Evolutionary conservation across 2,113 vertebrate species (phyloP).

Genomic region (Silurus meridionalis): DNA sequence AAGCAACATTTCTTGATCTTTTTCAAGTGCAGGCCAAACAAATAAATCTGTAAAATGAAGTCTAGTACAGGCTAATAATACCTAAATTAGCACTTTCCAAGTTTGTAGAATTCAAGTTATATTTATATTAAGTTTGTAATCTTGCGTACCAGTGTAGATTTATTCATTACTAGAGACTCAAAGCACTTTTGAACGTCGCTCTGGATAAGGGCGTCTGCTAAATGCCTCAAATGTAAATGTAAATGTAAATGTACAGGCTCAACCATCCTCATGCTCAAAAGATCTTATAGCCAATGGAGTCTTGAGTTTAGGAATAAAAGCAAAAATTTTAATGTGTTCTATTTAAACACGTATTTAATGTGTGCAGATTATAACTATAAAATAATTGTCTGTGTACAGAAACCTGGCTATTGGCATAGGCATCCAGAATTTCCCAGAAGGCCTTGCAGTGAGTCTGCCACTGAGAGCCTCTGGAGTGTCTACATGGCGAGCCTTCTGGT

Average conservation of each 20-base stretch:
- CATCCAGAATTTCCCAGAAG: conserved; percentile 98
- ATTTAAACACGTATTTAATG: neutral
- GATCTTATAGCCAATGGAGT: neutral
- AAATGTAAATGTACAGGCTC: no score
- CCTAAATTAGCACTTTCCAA: no score
- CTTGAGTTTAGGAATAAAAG: neutral
- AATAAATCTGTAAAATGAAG: neutral
- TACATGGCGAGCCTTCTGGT: conserved; percentile 91
- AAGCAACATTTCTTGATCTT: conserved; percentile 37
- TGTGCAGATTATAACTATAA: neutral
- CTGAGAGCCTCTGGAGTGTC: conserved; percentile 85
- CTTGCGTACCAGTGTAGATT: no score
- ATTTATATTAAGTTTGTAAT: no score
- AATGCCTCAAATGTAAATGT: no score
- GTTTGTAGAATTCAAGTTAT: no score
- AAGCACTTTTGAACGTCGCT: no score
- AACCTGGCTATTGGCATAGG: conserved; percentile 94
- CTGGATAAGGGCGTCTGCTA: no score
- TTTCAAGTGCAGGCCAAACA: conserved; percentile 3
- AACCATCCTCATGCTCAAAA: conserved; percentile 27
- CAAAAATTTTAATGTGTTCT: neutral
- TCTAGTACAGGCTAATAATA: neutral
- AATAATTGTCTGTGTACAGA: conserved; percentile 66
- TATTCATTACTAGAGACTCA: no score
- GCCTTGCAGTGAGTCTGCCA: conserved; percentile 92